Evolutionary conservation across 1,140 invertebrate genomes (phyloP).

Genomic region (Sycobia sp.): DNA sequence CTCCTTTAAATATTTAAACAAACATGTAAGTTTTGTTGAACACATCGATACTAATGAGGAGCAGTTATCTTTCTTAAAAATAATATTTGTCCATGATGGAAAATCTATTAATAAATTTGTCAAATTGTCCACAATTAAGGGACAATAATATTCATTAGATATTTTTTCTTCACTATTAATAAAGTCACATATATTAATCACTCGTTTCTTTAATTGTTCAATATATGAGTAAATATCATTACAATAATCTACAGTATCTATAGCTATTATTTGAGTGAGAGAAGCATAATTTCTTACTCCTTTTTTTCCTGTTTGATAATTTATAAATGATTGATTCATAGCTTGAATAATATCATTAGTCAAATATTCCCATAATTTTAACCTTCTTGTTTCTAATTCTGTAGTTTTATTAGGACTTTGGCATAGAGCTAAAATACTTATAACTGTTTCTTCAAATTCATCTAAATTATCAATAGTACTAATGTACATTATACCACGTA

Average conservation of each 20-base stretch:
- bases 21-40: constrained; percentile 11
- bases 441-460: constrained; percentile 11
- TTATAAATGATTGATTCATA: constrained; percentile 25
- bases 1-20: background rate
- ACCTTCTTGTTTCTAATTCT: constrained; percentile 12
- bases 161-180: constrained; percentile 7
- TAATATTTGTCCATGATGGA: constrained; percentile 31
- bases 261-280: background rate
- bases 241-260: background rate
- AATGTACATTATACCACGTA: constrained; percentile 30
- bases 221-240: constrained; percentile 24
- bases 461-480: constrained; percentile 21
- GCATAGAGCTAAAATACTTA: constrained; percentile 23
- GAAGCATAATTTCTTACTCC: constrained; percentile 17
- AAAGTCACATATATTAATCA: constrained; percentile 25
- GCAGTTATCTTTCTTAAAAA: constrained; percentile 11
- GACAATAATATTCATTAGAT: constrained; percentile 27
- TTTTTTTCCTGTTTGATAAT: constrained; percentile 13
- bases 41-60: constrained; percentile 7
- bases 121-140: constrained; percentile 22
- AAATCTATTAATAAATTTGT: constrained; percentile 24
- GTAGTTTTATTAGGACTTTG: constrained; percentile 26
- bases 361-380: constrained; percentile 10
- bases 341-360: constrained; percentile 23
- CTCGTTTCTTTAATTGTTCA: constrained; percentile 18